Conservation (phyloP, 2,888 invertebrate species). For the Acrocyrtus sp. region DNA sequence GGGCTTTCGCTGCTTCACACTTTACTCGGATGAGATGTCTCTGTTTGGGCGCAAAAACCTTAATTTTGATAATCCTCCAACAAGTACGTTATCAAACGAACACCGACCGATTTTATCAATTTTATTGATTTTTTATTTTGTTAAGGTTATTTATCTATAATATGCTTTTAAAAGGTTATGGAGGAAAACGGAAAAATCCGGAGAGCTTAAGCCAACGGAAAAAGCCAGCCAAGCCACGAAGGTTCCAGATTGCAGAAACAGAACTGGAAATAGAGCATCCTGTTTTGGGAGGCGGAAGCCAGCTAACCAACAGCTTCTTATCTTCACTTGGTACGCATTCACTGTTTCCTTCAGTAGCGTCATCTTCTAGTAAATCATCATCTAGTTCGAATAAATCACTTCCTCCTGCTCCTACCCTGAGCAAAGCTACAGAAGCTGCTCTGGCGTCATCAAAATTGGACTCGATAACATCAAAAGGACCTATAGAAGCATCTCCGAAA, state of each 20-base stretch:
- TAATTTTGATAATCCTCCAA: not conserved
- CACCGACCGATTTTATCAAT: not conserved
- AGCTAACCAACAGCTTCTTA: not conserved
- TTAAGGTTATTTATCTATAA: too few relatives aligned
- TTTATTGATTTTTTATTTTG: too few relatives aligned
- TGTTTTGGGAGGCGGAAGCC: not conserved
- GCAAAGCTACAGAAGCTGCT: not conserved
- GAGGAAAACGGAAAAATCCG: not conserved
- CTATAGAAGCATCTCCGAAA: conserved; percentile 44
- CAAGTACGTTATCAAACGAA: not conserved
- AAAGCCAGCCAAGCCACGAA: not conserved
- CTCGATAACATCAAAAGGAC: conserved; percentile 1
- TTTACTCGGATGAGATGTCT: conserved; percentile 4
- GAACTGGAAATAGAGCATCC: conserved; percentile 1
- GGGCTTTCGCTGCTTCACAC: too few relatives aligned
- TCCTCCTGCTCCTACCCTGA: too few relatives aligned
- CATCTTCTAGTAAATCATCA: not conserved
- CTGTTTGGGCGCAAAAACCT: conserved; percentile 1
- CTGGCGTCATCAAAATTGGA: conserved; percentile 29
- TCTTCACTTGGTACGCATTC: not conserved
- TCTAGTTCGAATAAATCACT: not conserved
- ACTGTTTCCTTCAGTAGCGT: not conserved
- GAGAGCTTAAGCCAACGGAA: conserved; percentile 9
- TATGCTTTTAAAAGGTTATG: not conserved
- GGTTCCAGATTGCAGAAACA: conserved; percentile 14